Conservation (phyloP, 1,140 invertebrate genomes). For the Sweltsa coloradensis region DNA sequence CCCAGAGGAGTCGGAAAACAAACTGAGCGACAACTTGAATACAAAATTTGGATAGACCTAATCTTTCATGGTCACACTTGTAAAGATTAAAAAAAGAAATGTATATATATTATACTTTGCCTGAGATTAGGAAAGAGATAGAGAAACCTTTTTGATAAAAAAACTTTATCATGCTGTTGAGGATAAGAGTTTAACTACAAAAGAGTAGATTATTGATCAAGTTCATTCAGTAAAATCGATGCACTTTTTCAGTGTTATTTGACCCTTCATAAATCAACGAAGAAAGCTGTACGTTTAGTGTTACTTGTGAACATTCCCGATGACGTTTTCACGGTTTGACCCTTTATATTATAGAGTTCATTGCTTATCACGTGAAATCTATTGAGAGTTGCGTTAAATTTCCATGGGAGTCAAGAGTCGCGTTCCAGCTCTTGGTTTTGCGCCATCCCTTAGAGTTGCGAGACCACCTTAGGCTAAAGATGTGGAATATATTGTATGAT, state of each 20-base stretch:
- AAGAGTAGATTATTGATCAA: slow-evolving; percentile 18
- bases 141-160: slow-evolving; percentile 18
- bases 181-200: slow-evolving; percentile 18
- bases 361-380: slow-evolving; percentile 16
- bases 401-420: slow-evolving; percentile 11
- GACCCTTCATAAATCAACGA: slow-evolving; percentile 18
- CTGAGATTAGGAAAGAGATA: slow-evolving; percentile 19
- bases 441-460: slow-evolving; percentile 13
- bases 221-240: slow-evolving; percentile 14
- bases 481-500: slow-evolving; percentile 19
- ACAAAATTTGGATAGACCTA: slow-evolving; percentile 19
- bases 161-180: slow-evolving; percentile 20
- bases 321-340: slow-evolving; percentile 17
- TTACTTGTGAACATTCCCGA: slow-evolving; percentile 18
- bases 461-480: slow-evolving; percentile 12
- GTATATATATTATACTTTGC: slow-evolving; percentile 18
- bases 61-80: slow-evolving; percentile 19
- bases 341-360: slow-evolving; percentile 16
- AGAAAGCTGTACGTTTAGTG: slow-evolving; percentile 17
- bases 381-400: slow-evolving; percentile 17
- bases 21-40: too few relatives aligned
- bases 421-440: slow-evolving; percentile 11
- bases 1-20: too few relatives aligned
- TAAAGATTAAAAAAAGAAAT: slow-evolving; percentile 16
- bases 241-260: slow-evolving; percentile 17